Evolutionary conservation across 37 sponge, comb jelly and placozoan species (phyloP), one percentile per base, ranked within the genome.

Genomic region (Ianthella basta): DNA sequence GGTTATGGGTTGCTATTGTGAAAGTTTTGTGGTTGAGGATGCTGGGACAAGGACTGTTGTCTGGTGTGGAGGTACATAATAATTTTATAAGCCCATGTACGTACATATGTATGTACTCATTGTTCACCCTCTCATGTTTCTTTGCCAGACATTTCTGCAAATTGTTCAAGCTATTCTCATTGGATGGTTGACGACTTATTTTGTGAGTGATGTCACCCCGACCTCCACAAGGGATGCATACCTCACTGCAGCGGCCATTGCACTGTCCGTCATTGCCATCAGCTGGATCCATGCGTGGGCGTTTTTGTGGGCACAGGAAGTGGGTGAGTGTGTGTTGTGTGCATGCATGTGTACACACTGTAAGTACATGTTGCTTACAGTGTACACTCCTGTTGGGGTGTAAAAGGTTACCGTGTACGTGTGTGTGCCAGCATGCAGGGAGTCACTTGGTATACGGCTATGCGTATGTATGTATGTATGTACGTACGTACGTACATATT

Each of bases 141-240:
- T 63, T 14, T 50, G n/a, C 18, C 72, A 92, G 89, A 80, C 84
- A 5, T 55, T 63, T 0, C 59, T 88, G 24, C 72, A 68, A 38
- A 41, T 92, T 30, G 53, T 64, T 29, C 92, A 89, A 59, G 60
- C 89, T 12, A 39, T 89, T 0, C 21, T 92, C 2, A 38, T 92
- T 19, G 92, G 92, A 20, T 83, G 66, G 23, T 72, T 92, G 56
- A 59, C 75, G 24, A 53, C 88, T 13, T 92, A 82, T 56, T 92
- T 92, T 61, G 72, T 67, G 24, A 86, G 64, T 54, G 86, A 86
- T 4, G 72, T 72, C 5, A 89, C 87, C 25, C 27, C 63, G 4
- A 55, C 64, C 15, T 86, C 82, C 19, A 86, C 83, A 18, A 81
- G 87, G 24, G 67, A 73, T 84, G 90, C 93, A 8, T 93, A 93